phyloP scores from a whole-genome alignment of 2,888 invertebrate species.

The Bibio marci region DNA sequence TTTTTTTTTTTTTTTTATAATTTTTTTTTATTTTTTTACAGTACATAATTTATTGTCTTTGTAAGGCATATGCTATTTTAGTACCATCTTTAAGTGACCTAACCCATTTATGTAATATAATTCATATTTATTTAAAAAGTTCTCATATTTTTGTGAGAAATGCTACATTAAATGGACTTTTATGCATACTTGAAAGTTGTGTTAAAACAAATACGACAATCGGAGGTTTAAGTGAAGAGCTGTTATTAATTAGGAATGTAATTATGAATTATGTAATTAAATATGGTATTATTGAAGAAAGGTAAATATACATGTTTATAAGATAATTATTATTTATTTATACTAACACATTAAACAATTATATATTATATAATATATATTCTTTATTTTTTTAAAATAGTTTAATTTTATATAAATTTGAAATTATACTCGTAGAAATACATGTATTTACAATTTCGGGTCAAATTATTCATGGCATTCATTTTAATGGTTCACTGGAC shows the following conservation, averaged over 20 bases:
- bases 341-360: no score
- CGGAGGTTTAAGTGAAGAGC: constrained; percentile 29
- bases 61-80: constrained; percentile 27
- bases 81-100: constrained; percentile 26
- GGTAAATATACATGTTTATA: constrained; percentile 20
- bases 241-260: constrained; percentile 25
- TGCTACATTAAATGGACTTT: constrained; percentile 26
- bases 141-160: constrained; percentile 29
- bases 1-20: constrained; percentile 2
- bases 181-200: constrained; percentile 27
- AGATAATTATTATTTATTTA: no score
- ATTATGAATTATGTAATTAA: constrained; percentile 27
- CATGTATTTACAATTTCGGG: no score
- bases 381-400: no score
- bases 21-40: constrained; percentile 12
- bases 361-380: no score
- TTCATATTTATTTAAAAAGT: constrained; percentile 28
- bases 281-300: constrained; percentile 28
- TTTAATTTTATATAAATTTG: no score
- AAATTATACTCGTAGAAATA: no score
- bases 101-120: constrained; percentile 24
- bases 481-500: no score
- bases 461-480: no score
- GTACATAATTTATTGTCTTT: constrained; percentile 29
- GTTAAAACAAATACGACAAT: constrained; percentile 28